phyloP scores from a whole-genome alignment of 2,888 invertebrate species.

The Ferdinandea cuprea region DNA sequence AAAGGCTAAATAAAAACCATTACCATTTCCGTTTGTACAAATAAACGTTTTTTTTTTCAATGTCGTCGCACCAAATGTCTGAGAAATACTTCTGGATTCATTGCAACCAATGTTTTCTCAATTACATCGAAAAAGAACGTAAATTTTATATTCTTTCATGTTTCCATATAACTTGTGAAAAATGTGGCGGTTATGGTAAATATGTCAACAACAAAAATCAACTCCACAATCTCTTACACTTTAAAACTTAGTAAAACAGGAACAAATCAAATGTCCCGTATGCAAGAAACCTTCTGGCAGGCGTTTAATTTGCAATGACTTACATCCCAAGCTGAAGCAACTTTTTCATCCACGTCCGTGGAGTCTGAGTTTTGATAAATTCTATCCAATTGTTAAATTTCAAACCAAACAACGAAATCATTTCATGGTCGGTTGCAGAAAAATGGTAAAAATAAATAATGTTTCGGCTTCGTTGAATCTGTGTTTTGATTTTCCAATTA shows the following conservation, averaged over 20 bases:
- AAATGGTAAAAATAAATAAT: slow-evolving; percentile 69
- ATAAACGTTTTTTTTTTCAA: not conserved
- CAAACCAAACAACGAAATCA: slow-evolving; percentile 73
- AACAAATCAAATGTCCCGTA: slow-evolving; percentile 75
- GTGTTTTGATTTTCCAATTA: no score
- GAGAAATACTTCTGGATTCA: slow-evolving; percentile 78
- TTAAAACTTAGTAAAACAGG: slow-evolving; percentile 1
- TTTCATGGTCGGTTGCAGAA: slow-evolving; percentile 73
- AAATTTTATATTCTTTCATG: slow-evolving; percentile 79
- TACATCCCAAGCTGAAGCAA: slow-evolving; percentile 78
- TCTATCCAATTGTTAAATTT: slow-evolving; percentile 21
- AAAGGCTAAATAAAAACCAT: slow-evolving; percentile 8
- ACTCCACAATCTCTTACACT: not conserved
- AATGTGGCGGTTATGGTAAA: slow-evolving; percentile 75
- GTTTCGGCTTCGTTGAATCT: no score
- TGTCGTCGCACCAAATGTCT: slow-evolving; percentile 8
- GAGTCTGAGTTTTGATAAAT: slow-evolving; percentile 10
- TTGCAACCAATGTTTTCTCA: slow-evolving; percentile 79
- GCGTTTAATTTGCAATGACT: slow-evolving; percentile 77
- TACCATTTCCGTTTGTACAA: not conserved
- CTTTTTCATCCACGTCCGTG: slow-evolving; percentile 62
- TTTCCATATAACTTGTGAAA: slow-evolving; percentile 77
- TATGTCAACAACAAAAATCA: not conserved
- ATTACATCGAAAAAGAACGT: slow-evolving; percentile 73
- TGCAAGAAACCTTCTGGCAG: slow-evolving; percentile 77